Percentiles rank a stretch among this genome's conserved stretches.
phyloP scores from a whole-genome alignment of 2,113 vertebrate species.

The Saguinus midas region DNA sequence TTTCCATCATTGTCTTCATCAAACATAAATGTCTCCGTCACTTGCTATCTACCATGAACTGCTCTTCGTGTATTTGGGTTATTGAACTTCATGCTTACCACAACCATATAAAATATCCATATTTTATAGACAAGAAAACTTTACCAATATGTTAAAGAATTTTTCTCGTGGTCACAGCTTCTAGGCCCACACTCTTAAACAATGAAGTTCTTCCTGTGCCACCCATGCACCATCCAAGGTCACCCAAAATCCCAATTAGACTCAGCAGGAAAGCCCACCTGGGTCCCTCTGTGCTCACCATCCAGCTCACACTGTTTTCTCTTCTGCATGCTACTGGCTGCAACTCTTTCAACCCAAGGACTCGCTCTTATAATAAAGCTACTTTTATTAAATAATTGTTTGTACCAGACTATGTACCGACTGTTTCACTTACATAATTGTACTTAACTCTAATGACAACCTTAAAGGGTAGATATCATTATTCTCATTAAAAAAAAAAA shows the following conservation, averaged over 20 bases:
- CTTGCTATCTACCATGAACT: accelerated
- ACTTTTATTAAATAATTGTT: accelerated
- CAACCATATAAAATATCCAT: accelerated
- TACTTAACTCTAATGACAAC: background rate
- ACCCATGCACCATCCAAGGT: accelerated
- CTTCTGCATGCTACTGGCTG: accelerated
- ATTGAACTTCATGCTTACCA: accelerated
- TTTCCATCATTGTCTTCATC: accelerated
- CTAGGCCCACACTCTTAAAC: accelerated
- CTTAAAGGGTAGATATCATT: background rate
- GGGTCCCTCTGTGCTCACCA: background rate
- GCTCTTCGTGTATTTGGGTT: accelerated
- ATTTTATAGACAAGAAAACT: accelerated
- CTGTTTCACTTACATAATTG: background rate
- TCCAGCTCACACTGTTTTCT: background rate
- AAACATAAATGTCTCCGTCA: accelerated
- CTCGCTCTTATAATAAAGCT: accelerated
- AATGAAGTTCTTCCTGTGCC: accelerated
- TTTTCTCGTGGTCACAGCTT: accelerated
- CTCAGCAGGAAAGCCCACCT: accelerated
- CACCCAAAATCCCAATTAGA: accelerated
- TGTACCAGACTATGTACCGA: accelerated
- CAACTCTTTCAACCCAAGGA: background rate
- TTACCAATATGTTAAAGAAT: accelerated
- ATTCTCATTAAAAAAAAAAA: background rate